Percentiles rank a stretch among this genome's conserved stretches.
Evolutionary conservation across 2,797 vertebrate genomes (phyloP).

Genomic region (Phrynocephalus vlangalii): DNA sequence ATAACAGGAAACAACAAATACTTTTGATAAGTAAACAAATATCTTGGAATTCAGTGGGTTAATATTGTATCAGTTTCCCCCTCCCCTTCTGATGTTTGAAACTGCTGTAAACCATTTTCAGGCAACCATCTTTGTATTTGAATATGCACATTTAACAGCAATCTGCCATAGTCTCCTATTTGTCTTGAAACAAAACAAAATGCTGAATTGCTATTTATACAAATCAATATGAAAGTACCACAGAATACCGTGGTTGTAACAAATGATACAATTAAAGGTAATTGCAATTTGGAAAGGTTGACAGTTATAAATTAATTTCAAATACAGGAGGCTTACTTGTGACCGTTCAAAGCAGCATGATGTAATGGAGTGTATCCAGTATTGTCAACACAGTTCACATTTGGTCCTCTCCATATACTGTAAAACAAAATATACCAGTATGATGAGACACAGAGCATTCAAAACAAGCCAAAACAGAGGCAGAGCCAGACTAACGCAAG

Average conservation of each 20-base stretch:
- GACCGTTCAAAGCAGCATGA: slow-evolving; percentile 95
- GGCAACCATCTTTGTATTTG: not conserved
- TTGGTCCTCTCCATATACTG: slow-evolving; percentile 98
- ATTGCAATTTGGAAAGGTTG: accelerated
- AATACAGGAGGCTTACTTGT: slow-evolving; percentile 83
- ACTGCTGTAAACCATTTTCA: not conserved
- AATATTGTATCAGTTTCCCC: not conserved
- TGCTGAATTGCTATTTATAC: not conserved
- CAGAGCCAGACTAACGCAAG: slow-evolving; percentile 19
- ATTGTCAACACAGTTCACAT: slow-evolving; percentile 98
- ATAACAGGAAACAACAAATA: no score
- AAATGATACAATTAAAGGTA: not conserved
- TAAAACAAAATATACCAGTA: slow-evolving; percentile 42
- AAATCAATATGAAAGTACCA: not conserved
- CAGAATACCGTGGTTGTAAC: not conserved
- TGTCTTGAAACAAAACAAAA: accelerated
- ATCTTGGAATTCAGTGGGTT: not conserved
- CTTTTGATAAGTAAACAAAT: not conserved
- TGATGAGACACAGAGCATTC: slow-evolving; percentile 42
- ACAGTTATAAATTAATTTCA: accelerated
- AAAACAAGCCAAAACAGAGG: slow-evolving; percentile 49
- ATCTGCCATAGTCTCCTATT: not conserved
- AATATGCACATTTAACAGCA: not conserved
- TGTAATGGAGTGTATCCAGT: slow-evolving; percentile 97
- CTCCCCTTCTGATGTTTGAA: not conserved